Conservation (phyloP, 2,113 vertebrate species). For the Hucho hucho region DNA sequence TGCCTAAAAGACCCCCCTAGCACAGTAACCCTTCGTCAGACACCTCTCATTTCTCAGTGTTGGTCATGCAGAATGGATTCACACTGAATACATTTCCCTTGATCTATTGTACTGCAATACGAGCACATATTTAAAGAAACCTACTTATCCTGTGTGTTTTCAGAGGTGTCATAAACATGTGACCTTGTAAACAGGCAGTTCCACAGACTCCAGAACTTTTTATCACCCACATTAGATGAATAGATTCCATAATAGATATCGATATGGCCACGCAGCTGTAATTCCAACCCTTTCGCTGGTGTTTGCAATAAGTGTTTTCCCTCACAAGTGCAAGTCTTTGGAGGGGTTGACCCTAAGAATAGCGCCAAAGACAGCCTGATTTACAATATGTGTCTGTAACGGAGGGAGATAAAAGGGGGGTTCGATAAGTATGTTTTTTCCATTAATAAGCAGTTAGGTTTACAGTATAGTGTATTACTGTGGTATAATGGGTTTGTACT, state of each 20-base stretch:
- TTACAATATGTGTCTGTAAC: not conserved
- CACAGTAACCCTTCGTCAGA: too few species aligned
- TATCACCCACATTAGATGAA: not conserved
- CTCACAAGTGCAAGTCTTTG: not conserved
- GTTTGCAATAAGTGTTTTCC: slow-evolving; percentile 11
- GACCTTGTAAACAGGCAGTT: not conserved
- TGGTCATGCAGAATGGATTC: too few species aligned
- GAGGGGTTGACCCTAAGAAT: not conserved
- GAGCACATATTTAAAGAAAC: not conserved
- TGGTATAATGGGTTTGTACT: not conserved
- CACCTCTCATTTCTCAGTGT: too few species aligned
- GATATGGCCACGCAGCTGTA: not conserved
- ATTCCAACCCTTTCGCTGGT: slow-evolving; percentile 14
- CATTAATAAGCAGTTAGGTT: not conserved
- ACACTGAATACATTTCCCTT: too few species aligned
- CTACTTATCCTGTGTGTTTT: not conserved
- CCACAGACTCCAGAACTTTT: not conserved
- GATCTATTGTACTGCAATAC: not conserved
- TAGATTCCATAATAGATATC: not conserved
- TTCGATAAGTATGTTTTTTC: not conserved
- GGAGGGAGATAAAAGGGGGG: not conserved
- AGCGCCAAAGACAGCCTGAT: not conserved
- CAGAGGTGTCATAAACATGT: not conserved
- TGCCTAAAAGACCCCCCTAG: too few species aligned
- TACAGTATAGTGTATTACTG: not conserved